Base-by-base conservation (phyloP, 2,113 vertebrate genomes). In the Catagonus wagneri region DNA sequence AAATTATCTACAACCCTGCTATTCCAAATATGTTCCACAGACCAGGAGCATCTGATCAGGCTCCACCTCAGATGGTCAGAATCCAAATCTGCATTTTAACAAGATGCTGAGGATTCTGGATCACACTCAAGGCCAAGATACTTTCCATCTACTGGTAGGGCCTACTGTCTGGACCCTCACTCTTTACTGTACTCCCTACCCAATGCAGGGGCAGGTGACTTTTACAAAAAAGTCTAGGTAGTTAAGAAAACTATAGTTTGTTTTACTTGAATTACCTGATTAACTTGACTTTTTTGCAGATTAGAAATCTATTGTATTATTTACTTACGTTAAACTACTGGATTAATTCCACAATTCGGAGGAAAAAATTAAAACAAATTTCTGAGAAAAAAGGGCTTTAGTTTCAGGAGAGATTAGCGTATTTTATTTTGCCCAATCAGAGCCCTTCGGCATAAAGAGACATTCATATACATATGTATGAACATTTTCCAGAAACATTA, bases 351-450 rank as follows among this genome's bases (percentile, higher is more conserved):
- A 89, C 19, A 93, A 61, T 90, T 93, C 68, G 44, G 72, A 96
- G 88, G 39, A 95, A 96, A 78, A 79, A 93, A 92, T 78, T 91
- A 92, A 95, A 97, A 96, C 56, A 97, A 97, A 97, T 76, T 88
- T 96, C 85, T 68, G 89, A 98, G 83, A 94, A 97, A 95, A 97
- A 96, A 86, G 97, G 96, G 92, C 60, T 95, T 97, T 97, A 95
- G 32, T 96, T 98, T 98, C 97, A 98, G 98, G 98, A 99, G 98
- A 98, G 97, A 98, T 98, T 98, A 98, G 98, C 98, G 97, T 98
- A 98, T 98, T 99, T 99, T 99, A 99, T 99, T 99, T 98, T 98
- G 98, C 98, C 98, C 98, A 97, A 93, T 98, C 97, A 98, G 98
- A 99, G 98, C 98, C 98, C 98, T 99, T 98, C 98, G 99, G 98